phyloP scores from a whole-genome alignment of 2,888 invertebrate genomes.

The Yponomeuta plumbellus region DNA sequence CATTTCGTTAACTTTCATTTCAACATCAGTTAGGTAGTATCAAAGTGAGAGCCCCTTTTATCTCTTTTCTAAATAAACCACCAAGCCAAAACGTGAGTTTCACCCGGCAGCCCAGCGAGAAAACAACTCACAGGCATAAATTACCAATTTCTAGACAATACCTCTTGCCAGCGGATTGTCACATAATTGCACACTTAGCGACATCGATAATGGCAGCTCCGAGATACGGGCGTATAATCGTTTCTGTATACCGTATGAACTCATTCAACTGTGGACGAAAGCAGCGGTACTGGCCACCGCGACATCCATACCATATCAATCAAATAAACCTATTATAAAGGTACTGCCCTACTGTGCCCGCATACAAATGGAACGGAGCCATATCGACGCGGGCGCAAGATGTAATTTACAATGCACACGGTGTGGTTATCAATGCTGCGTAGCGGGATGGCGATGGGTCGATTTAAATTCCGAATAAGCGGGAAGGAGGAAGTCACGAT shows the following conservation, averaged over 20 bases:
- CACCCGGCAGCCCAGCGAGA: background rate
- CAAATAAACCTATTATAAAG: slow-evolving; percentile 51
- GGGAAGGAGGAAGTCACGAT: slow-evolving; percentile 73
- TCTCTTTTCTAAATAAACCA: too few relatives aligned
- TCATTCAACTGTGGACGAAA: slow-evolving; percentile 71
- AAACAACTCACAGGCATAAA: slow-evolving; percentile 34
- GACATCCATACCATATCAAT: slow-evolving; percentile 70
- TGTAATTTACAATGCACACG: background rate
- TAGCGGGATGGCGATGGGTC: slow-evolving; percentile 59
- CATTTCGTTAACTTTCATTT: too few relatives aligned
- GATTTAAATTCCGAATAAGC: slow-evolving; percentile 74
- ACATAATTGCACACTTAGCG: slow-evolving; percentile 40
- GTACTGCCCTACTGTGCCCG: slow-evolving; percentile 32
- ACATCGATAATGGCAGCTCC: slow-evolving; percentile 46
- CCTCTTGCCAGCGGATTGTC: slow-evolving; percentile 24
- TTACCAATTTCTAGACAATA: slow-evolving; percentile 57
- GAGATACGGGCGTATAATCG: slow-evolving; percentile 61
- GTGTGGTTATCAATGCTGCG: slow-evolving; percentile 1
- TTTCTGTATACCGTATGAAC: slow-evolving; percentile 55
- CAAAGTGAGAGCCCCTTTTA: too few relatives aligned
- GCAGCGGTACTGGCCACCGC: slow-evolving; percentile 62
- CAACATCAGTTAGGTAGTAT: too few relatives aligned
- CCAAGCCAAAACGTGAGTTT: too few relatives aligned
- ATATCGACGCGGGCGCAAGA: background rate
- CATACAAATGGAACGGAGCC: background rate